Evolutionary conservation across 2,797 vertebrate genomes (phyloP).

Genomic region (Alcedo quadribrachys): DNA sequence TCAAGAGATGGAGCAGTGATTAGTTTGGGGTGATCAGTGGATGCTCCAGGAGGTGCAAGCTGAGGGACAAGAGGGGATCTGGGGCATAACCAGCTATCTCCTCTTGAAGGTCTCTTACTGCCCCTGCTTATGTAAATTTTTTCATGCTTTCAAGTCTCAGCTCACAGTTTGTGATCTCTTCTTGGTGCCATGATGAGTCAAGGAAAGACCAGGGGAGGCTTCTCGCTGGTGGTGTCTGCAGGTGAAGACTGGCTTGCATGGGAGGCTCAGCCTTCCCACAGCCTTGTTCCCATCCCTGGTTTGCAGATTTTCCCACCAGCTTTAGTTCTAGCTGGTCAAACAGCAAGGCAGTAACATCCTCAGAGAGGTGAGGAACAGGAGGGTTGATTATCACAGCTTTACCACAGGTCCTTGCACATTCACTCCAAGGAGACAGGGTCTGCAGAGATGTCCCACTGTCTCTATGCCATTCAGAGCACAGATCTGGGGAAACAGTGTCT

Average conservation of each 20-base stretch:
- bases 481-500: neutral
- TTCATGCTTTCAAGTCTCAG: neutral
- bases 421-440: neutral
- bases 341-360: neutral
- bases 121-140: neutral
- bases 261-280: neutral
- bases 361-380: neutral
- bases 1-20: neutral
- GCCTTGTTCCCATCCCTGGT: neutral
- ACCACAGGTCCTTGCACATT: neutral
- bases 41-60: neutral
- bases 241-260: neutral
- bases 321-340: neutral
- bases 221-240: neutral
- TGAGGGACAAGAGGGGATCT: neutral
- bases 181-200: neutral
- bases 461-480: neutral
- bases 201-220: neutral
- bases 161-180: rapidly evolving
- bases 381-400: rapidly evolving
- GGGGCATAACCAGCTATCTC: neutral
- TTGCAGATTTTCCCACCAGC: neutral
- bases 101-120: neutral
- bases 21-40: neutral
- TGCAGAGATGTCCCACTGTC: rapidly evolving